Evolutionary conservation across 2,888 invertebrate species (phyloP).

Genomic region (Scaptomyza polygonia): DNA sequence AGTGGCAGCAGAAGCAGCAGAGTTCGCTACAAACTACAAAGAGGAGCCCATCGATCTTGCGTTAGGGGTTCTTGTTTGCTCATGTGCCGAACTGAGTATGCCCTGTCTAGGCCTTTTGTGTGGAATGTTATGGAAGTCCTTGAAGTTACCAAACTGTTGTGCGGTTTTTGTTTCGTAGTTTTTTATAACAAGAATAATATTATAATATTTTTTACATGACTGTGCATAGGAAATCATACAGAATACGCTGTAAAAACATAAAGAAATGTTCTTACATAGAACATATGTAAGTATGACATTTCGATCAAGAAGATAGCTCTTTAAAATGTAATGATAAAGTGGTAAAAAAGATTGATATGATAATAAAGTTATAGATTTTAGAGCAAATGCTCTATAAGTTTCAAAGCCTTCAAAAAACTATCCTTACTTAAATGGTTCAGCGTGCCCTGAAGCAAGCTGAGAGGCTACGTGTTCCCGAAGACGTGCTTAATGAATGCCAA

Average conservation of each 20-base stretch:
- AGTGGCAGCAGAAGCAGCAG: slow-evolving; percentile 18
- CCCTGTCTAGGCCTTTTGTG: slow-evolving; percentile 35
- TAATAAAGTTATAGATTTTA: too few species aligned
- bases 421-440: not conserved
- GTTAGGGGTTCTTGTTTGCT: slow-evolving; percentile 31
- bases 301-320: not conserved
- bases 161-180: not conserved
- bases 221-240: too few species aligned
- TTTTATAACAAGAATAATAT: not conserved
- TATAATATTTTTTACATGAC: too few species aligned
- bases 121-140: slow-evolving; percentile 30
- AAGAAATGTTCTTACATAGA: not conserved
- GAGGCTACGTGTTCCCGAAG: slow-evolving; percentile 6
- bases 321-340: too few species aligned
- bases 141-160: slow-evolving; percentile 3
- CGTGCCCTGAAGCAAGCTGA: not conserved
- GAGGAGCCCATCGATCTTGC: slow-evolving; percentile 56
- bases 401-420: too few species aligned
- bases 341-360: too few species aligned
- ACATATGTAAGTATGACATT: not conserved
- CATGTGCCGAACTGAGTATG: slow-evolving; percentile 54
- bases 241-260: not conserved
- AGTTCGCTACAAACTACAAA: slow-evolving; percentile 49
- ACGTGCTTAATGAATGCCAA: slow-evolving; percentile 37
- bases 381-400: too few species aligned